Percentiles rank a stretch among this genome's conserved stretches.
These are phyloP conservation scores for Labia minor DNA, from an alignment of 2,888 invertebrate genomes.

Conservation along the genomic window DNA sequence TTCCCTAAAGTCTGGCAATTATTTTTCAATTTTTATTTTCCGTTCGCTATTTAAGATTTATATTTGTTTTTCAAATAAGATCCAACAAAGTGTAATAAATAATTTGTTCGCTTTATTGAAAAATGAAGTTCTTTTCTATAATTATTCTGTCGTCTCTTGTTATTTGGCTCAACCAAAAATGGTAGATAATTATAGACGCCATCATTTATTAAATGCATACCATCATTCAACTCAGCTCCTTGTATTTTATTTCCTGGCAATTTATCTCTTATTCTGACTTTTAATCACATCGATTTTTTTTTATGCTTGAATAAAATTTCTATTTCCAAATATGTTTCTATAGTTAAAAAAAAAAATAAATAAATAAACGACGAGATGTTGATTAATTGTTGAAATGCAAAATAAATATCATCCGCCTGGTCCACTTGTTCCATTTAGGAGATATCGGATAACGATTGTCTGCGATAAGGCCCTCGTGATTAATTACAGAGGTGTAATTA, in stretches of 20 bases:
- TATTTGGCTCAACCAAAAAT: not conserved
- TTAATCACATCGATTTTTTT: no score
- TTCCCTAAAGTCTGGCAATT: no score
- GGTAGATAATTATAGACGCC: not conserved
- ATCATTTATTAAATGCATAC: not conserved
- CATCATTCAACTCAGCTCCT: not conserved
- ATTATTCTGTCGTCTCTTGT: not conserved
- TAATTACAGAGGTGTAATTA: not conserved
- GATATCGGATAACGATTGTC: not conserved
- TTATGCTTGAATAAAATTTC: not conserved
- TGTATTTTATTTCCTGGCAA: not conserved
- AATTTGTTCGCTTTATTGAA: not conserved
- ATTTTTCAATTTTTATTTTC: no score
- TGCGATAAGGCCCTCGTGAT: not conserved
- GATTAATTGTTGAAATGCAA: no score
- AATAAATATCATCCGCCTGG: not conserved
- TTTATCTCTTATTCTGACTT: not conserved
- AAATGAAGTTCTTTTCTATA: not conserved
- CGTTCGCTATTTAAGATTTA: not conserved
- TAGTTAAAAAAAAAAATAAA: no score
- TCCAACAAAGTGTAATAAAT: not conserved
- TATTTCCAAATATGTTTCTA: no score
- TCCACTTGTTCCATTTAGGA: not conserved
- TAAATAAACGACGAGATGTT: no score
- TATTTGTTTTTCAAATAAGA: not conserved